Evolutionary conservation across 2,113 vertebrate genomes (phyloP), one percentile per base, ranked within the genome.

Genomic region (Struthidea cinerea): DNA sequence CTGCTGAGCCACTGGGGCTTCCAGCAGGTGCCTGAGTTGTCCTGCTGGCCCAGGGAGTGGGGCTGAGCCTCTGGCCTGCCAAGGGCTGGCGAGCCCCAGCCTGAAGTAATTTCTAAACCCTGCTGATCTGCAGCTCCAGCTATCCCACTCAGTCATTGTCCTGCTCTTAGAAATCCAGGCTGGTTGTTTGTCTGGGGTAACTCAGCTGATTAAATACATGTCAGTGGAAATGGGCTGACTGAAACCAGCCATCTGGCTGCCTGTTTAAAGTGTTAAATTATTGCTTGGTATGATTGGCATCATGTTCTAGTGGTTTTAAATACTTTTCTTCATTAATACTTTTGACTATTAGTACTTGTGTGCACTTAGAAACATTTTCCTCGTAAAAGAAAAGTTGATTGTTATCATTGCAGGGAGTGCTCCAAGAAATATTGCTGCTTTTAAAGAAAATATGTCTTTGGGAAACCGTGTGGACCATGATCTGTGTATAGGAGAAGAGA

Each of bases 171-270:
- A 92, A 83, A 87, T 70, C 60, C 3, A 0, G 41, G 52, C 33
- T n/a, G 33, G 56, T 33, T 76, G 47, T 56, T 90, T 89, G 55
- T 57, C 83, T 84, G 39, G 26, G 39, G 22, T 81, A 92, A 52
- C 63, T 70, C 33, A 26, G 61, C 89, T 87, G 76, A 67, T 88
- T 88, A 89, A 84, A 59, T 70, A 6, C 35, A 9, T 23, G 73
- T 32, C 86, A 60, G 19, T 89, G 80, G 86, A 86, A 82, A 46
- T 9, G 44, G 71, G 60, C 71, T 59, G 80, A n/a, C 37, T 69
- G 76, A 83, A 80, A 52, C 41, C 63, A 77, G 63, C 88, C 89
- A 80, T 90, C 90, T 92, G 90, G 37, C 83, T 83, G 55, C 80
- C 64, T 94, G 16, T 33, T 84, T 82, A 11, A 92, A 74, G 47